phyloP scores from a whole-genome alignment of 2,888 invertebrate species.

The Carpatolechia fugitivella region DNA sequence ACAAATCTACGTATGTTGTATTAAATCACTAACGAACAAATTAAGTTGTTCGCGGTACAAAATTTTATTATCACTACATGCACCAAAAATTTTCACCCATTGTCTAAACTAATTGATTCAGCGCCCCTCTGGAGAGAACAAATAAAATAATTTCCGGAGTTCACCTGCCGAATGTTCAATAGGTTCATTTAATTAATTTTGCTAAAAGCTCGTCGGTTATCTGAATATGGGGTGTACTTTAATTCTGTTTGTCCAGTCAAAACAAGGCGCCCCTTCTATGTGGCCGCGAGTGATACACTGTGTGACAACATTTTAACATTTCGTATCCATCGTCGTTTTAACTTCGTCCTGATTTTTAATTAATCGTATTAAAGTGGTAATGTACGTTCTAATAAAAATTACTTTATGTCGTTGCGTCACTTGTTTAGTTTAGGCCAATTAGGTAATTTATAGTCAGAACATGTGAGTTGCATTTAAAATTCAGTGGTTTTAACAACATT shows the following conservation, averaged over 20 bases:
- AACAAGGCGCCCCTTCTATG: constrained; percentile 66
- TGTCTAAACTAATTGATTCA: not conserved
- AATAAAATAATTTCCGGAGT: not conserved
- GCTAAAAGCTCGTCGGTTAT: constrained; percentile 62
- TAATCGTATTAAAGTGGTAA: not conserved
- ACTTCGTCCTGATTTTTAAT: not conserved
- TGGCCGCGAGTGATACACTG: not conserved
- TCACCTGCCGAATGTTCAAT: constrained; percentile 9
- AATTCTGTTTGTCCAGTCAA: constrained; percentile 70
- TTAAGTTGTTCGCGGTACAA: too few relatives aligned
- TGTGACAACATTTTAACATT: not conserved
- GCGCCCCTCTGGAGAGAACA: not conserved
- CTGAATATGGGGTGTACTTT: constrained; percentile 55
- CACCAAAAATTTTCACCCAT: not conserved
- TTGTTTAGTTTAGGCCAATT: constrained; percentile 37
- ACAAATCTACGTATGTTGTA: too few relatives aligned
- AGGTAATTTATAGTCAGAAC: constrained; percentile 41
- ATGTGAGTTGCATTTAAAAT: not conserved
- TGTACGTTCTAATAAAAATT: not conserved
- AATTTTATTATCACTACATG: too few relatives aligned
- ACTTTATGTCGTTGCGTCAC: too few relatives aligned
- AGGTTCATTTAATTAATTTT: constrained; percentile 40
- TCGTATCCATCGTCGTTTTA: not conserved
- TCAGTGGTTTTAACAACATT: not conserved
- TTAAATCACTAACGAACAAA: too few relatives aligned